phyloP scores from a whole-genome alignment of 2,113 vertebrate species.

The Rhinoptilus africanus region DNA sequence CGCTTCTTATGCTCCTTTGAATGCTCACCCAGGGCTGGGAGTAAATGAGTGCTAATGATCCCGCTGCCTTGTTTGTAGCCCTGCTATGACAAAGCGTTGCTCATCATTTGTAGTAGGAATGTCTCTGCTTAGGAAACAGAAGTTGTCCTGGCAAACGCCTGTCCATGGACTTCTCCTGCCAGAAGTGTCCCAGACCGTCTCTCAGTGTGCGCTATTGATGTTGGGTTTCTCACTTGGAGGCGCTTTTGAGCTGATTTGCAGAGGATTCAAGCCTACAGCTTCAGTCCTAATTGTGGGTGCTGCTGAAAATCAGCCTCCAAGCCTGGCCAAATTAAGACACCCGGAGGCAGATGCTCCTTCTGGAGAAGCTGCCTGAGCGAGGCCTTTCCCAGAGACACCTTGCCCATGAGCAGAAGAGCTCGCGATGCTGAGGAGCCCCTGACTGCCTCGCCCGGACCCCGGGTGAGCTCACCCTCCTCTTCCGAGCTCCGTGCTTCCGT shows the following conservation, averaged over 20 bases:
- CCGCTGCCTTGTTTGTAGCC: not conserved
- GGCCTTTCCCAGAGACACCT: not conserved
- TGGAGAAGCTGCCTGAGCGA: not conserved
- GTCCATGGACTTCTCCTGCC: not conserved
- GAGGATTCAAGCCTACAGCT: not conserved
- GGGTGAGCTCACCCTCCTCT: not conserved
- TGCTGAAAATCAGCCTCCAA: not conserved
- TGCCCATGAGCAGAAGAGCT: not conserved
- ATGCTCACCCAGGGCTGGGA: not conserved
- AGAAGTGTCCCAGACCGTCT: not conserved
- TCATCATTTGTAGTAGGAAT: not conserved
- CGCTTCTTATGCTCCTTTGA: not conserved
- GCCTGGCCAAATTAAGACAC: not conserved
- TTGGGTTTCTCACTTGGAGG: not conserved
- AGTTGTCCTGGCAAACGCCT: not conserved
- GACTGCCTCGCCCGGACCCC: fast-evolving
- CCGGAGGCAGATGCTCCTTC: not conserved
- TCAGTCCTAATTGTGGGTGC: not conserved
- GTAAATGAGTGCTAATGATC: not conserved
- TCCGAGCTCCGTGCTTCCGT: fast-evolving
- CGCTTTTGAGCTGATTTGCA: not conserved
- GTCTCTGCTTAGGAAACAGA: not conserved
- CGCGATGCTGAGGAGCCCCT: not conserved
- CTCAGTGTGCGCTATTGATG: not conserved
- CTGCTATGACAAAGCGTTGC: fast-evolving